These are phyloP conservation scores for Acheta domesticus DNA, from an alignment of 2,888 invertebrate genomes.

Conservation along the genomic window DNA sequence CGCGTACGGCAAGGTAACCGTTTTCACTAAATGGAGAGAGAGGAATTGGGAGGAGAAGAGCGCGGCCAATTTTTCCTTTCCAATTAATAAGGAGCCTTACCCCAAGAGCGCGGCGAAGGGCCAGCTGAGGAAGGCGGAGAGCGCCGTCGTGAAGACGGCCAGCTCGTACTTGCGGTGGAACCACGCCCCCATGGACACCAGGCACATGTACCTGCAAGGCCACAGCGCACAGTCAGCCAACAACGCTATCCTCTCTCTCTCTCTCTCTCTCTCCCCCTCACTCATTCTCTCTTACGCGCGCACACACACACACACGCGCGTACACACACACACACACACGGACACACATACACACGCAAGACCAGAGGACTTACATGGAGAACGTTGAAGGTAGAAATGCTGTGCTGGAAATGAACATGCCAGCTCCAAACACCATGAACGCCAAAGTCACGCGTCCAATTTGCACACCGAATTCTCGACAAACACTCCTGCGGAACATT, in stretches of 20 bases:
- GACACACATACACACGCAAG: too few species aligned
- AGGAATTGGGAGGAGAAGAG: too few species aligned
- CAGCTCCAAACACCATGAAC: conserved; percentile 79
- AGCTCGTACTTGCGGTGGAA: conserved; percentile 74
- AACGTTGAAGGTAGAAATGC: conserved; percentile 95
- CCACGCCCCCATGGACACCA: conserved; percentile 85
- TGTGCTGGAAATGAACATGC: conserved; percentile 82
- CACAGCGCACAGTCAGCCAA: conserved; percentile 18
- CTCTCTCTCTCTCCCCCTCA: too few species aligned
- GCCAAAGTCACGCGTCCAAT: conserved; percentile 79
- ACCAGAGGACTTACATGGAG: conserved; percentile 60
- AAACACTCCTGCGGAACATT: conserved; percentile 67
- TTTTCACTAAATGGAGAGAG: too few species aligned
- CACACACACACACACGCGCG: too few species aligned
- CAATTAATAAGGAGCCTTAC: conserved; percentile 42
- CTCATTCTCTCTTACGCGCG: too few species aligned
- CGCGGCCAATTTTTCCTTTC: too few species aligned
- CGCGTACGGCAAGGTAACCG: too few species aligned
- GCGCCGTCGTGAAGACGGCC: conserved; percentile 79
- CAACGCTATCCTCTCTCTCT: neutral
- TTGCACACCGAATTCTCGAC: conserved; percentile 84
- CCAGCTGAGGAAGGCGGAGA: conserved; percentile 84
- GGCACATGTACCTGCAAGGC: conserved; percentile 62
- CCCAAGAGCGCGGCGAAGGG: conserved; percentile 95
- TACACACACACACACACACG: too few species aligned